Percentiles rank a stretch among this genome's conserved stretches.
Conservation (phyloP, 2,888 invertebrate species). For the Tuta absoluta region DNA sequence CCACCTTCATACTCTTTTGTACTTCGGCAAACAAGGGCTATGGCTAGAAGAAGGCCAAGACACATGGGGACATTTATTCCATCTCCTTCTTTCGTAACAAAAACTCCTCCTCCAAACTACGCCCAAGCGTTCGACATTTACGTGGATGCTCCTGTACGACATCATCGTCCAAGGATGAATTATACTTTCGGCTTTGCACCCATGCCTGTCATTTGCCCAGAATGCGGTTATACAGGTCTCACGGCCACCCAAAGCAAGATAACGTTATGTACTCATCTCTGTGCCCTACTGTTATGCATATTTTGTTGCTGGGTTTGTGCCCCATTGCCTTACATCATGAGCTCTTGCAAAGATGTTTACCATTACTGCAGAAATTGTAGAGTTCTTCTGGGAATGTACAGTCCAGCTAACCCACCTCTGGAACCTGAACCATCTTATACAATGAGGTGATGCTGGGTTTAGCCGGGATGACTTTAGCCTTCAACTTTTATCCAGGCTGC, state of each 20-base stretch:
- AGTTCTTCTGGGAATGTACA: slow-evolving; percentile 67
- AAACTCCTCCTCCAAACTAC: slow-evolving; percentile 71
- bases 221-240: slow-evolving; percentile 68
- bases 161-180: slow-evolving; percentile 50
- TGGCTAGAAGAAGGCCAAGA: slow-evolving; percentile 60
- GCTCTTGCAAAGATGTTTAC: slow-evolving; percentile 74
- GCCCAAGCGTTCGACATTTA: slow-evolving; percentile 72
- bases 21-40: slow-evolving; percentile 62
- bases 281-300: slow-evolving; percentile 64
- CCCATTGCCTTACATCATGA: slow-evolving; percentile 67
- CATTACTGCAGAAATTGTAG: slow-evolving; percentile 74
- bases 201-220: slow-evolving; percentile 62
- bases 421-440: slow-evolving; percentile 41
- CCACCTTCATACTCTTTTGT: slow-evolving; percentile 75
- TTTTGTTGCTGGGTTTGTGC: slow-evolving; percentile 74
- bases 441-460: slow-evolving; percentile 3
- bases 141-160: slow-evolving; percentile 58
- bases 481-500: too few species aligned
- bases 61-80: slow-evolving; percentile 72
- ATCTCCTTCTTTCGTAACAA: slow-evolving; percentile 69
- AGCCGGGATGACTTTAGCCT: too few species aligned
- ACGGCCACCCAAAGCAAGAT: slow-evolving; percentile 59
- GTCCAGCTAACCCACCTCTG: slow-evolving; percentile 69
- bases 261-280: slow-evolving; percentile 69
- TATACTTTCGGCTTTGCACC: slow-evolving; percentile 65